Evolutionary conservation across 2,888 invertebrate genomes (phyloP).

Genomic region (Neoascia interrupta): DNA sequence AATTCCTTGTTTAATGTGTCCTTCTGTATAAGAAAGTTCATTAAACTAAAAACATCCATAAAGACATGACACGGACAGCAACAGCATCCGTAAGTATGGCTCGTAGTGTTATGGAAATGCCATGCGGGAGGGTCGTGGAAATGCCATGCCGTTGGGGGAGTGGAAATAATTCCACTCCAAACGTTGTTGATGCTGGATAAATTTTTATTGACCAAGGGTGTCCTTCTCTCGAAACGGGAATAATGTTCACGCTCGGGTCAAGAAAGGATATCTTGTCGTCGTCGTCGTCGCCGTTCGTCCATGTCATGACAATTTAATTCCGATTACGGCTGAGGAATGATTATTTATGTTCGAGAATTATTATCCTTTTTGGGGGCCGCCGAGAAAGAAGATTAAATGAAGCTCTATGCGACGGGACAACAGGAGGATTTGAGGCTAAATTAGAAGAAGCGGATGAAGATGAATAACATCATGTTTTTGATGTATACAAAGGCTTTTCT

Average conservation of each 20-base stretch:
- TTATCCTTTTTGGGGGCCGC: conserved; percentile 40
- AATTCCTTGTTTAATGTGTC: conserved; percentile 23
- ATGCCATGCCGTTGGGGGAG: too few species aligned
- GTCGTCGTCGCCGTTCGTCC: conserved; percentile 12
- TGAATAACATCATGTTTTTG: conserved; percentile 27
- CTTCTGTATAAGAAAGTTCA: conserved; percentile 29
- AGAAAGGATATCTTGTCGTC: conserved; percentile 21
- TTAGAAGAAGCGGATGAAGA: conserved; percentile 13
- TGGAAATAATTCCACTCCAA: conserved; percentile 1
- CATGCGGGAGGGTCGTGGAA: neutral
- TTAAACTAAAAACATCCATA: conserved; percentile 39
- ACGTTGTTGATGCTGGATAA: conserved; percentile 3
- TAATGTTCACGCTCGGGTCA: conserved; percentile 38
- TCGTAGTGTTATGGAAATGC: neutral
- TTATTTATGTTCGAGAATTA: conserved; percentile 57
- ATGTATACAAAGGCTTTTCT: too few species aligned
- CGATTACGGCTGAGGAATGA: conserved; percentile 47
- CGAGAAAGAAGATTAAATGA: conserved; percentile 11
- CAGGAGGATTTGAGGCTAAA: conserved; percentile 11
- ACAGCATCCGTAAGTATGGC: conserved; percentile 8
- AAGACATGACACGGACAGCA: neutral
- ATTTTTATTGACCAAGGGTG: conserved; percentile 26
- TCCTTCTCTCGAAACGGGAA: conserved; percentile 2
- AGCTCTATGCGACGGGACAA: conserved; percentile 16
- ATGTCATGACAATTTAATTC: conserved; percentile 64